Evolutionary conservation across 2,797 vertebrate species (phyloP).

Genomic region (Diceros bicornis): DNA sequence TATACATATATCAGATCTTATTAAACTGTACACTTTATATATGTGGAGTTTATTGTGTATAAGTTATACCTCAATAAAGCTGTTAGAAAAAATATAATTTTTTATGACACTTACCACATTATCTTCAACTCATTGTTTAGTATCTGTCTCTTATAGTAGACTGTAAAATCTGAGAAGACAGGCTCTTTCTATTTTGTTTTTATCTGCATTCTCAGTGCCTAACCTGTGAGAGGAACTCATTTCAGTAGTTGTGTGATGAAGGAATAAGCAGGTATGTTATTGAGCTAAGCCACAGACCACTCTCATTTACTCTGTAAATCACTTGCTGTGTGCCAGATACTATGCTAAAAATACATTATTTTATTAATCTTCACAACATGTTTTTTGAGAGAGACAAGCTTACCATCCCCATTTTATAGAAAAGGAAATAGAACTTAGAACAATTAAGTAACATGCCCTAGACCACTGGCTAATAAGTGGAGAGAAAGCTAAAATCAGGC

Average conservation of each 20-base stretch:
- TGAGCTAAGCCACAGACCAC: background rate
- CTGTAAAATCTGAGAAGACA: background rate
- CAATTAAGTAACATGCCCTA: background rate
- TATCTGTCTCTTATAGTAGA: background rate
- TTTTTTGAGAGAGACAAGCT: slow-evolving; percentile 36
- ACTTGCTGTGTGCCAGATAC: background rate
- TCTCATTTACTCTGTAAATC: background rate
- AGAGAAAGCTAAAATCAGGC: background rate
- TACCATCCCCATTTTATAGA: slow-evolving; percentile 8
- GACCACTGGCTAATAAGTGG: background rate
- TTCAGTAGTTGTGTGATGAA: background rate
- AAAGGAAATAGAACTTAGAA: background rate
- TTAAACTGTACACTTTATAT: background rate
- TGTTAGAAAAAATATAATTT: background rate
- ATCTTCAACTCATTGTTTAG: background rate
- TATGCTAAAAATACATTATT: background rate
- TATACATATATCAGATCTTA: background rate
- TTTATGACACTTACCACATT: background rate
- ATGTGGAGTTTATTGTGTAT: background rate
- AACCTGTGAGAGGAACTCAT: background rate
- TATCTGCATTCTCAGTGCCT: background rate
- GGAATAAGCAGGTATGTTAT: background rate
- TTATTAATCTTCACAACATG: slow-evolving; percentile 32
- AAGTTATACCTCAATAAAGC: background rate
- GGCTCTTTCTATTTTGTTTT: background rate